These are phyloP conservation scores for Emys orbicularis DNA, from an alignment of 2,797 vertebrate genomes.

Conservation along the genomic window DNA sequence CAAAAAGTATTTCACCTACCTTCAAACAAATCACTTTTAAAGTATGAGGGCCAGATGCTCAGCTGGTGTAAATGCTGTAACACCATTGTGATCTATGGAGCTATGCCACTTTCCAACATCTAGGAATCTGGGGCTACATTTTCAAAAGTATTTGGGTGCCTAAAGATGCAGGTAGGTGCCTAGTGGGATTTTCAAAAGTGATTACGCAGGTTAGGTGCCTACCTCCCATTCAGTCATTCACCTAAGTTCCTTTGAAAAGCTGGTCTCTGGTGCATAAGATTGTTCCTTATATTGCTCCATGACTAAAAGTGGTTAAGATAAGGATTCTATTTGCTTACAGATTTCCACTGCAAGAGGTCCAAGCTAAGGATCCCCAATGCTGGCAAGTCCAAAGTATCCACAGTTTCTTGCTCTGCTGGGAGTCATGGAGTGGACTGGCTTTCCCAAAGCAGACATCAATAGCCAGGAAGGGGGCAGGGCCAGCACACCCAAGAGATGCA, in stretches of 20 bases:
- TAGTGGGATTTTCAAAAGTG: not conserved
- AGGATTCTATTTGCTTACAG: not conserved
- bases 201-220: not conserved
- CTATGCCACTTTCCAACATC: not conserved
- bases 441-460: not conserved
- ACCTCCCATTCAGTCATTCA: not conserved
- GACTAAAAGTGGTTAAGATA: not conserved
- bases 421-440: not conserved
- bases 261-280: not conserved
- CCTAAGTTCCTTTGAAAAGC: not conserved
- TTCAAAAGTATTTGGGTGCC: not conserved
- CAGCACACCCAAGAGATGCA: too few species aligned
- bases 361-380: not conserved
- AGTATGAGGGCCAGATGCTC: not conserved
- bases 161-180: not conserved
- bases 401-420: not conserved
- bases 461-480: not conserved
- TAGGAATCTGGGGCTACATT: not conserved
- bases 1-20: not conserved
- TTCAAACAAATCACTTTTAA: constrained; percentile 18
- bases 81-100: not conserved
- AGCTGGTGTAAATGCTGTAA: not conserved
- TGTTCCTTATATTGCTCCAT: not conserved
- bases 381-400: not conserved
- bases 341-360: not conserved